phyloP scores from a whole-genome alignment of 2,113 vertebrate genomes.

The Hypanus sabinus region DNA sequence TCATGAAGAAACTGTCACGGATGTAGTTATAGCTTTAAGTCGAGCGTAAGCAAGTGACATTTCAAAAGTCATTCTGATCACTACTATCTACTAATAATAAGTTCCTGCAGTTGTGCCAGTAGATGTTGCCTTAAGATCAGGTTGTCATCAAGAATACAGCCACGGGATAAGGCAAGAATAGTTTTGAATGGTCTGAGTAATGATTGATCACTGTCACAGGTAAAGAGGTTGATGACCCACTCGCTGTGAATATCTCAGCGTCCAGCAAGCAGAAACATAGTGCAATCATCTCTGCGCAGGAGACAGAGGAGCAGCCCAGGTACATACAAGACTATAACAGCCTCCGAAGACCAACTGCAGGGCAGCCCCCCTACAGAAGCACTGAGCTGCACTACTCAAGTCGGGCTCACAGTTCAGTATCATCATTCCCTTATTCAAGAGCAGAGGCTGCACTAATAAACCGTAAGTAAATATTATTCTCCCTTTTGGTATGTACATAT shows the following conservation, averaged over 20 bases:
- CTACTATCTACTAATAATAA: not conserved
- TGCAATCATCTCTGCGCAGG: not conserved
- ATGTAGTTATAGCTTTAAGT: not conserved
- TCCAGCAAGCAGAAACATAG: not conserved
- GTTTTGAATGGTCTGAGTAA: not conserved
- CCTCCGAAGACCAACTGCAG: not conserved
- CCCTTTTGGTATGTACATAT: not conserved
- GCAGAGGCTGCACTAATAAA: slow-evolving; percentile 18
- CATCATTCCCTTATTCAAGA: not conserved
- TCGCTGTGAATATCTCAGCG: not conserved
- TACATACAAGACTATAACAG: not conserved
- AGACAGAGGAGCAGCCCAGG: not conserved
- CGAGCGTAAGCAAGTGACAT: not conserved
- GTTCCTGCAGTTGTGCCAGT: too few relatives aligned
- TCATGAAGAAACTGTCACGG: not conserved
- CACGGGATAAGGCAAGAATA: not conserved
- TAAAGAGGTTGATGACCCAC: slow-evolving; percentile 5
- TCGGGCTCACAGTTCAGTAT: not conserved
- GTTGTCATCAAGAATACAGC: too few relatives aligned
- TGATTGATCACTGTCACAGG: not conserved
- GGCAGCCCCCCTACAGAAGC: not conserved
- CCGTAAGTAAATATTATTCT: not conserved
- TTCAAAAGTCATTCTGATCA: not conserved
- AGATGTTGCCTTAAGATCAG: not conserved
- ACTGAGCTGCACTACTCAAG: not conserved